phyloP scores from a whole-genome alignment of 2,797 vertebrate species.

The Protonibea diacanthus region DNA sequence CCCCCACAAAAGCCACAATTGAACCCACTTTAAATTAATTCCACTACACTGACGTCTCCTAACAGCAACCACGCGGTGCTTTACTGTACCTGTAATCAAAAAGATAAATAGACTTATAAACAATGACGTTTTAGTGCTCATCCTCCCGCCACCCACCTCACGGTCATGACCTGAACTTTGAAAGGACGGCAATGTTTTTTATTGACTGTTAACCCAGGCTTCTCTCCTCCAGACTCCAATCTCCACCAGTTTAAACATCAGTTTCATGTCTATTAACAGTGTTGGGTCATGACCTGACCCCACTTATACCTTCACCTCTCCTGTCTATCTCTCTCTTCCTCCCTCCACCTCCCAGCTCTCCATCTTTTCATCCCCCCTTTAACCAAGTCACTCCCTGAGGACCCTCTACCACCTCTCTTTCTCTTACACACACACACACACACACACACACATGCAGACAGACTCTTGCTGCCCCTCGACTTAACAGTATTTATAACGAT shows the following conservation, averaged over 20 bases:
- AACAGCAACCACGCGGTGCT: neutral
- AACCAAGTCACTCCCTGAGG: conserved; percentile 69
- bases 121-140: conserved; percentile 31
- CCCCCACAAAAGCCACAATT: neutral
- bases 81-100: conserved; percentile 17
- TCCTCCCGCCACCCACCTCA: conserved; percentile 27
- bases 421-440: conserved; percentile 23
- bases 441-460: conserved; percentile 25
- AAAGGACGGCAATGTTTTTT: conserved; percentile 49
- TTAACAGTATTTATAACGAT: conserved; percentile 82
- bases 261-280: conserved; percentile 80
- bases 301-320: conserved; percentile 77
- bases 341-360: conserved; percentile 29
- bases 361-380: conserved; percentile 67
- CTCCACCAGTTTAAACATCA: conserved; percentile 76
- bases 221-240: conserved; percentile 28
- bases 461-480: conserved; percentile 63
- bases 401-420: conserved; percentile 45
- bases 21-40: neutral
- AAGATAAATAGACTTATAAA: conserved; percentile 22
- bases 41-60: neutral
- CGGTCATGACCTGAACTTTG: conserved; percentile 46
- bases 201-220: conserved; percentile 58
- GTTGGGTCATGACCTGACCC: conserved; percentile 80
- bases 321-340: conserved; percentile 53